Evolutionary conservation across 2,113 vertebrate species (phyloP), one percentile per base, ranked within the genome.

Genomic region (Sisor rabdophorus): DNA sequence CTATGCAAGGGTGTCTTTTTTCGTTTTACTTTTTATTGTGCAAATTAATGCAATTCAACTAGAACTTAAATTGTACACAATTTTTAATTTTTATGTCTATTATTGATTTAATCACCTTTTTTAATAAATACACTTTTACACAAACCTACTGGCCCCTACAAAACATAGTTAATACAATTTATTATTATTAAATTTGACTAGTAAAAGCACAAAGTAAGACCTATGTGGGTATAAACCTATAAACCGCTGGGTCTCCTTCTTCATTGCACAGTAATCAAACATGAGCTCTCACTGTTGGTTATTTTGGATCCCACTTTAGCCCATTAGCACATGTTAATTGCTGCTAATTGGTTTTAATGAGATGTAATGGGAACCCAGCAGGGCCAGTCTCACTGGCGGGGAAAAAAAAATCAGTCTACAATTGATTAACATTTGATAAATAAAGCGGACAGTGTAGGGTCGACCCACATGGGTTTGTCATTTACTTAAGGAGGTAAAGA

Each of bases 241-340:
- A n/a, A n/a, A n/a, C n/a, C n/a, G n/a, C n/a, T n/a, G n/a, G n/a
- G n/a, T n/a, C n/a, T n/a, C n/a, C 22, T 11, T 60, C 36, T 75
- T 80, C 81, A 78, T 73, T 82, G 85, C 80, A 2, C 83, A 73
- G 84, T 86, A 90, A 86, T 87, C 80, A 88, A 88, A 83, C 88
- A 87, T 83, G 83, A 81, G 73, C 77, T 82, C 84, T 60, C 73
- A 30, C 83, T 89, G 89, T 91, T 92, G 91, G 89, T 88, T 91
- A 4, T 78, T 69, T 91, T 89, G 87, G 87, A 86, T 75, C 79
- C 84, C 84, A 94, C 93, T 93, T 91, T 92, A 92, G 93, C 95
- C 97, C 93, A 98, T 98, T 96, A 98, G 95, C 94, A 94, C 92
- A 91, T 98, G 95, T 95, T 99, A 99, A 98, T 98, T 98, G 94